These are phyloP conservation scores for Phodopus roborovskii DNA, from an alignment of 2,113 vertebrate genomes.

Conservation along the genomic window DNA sequence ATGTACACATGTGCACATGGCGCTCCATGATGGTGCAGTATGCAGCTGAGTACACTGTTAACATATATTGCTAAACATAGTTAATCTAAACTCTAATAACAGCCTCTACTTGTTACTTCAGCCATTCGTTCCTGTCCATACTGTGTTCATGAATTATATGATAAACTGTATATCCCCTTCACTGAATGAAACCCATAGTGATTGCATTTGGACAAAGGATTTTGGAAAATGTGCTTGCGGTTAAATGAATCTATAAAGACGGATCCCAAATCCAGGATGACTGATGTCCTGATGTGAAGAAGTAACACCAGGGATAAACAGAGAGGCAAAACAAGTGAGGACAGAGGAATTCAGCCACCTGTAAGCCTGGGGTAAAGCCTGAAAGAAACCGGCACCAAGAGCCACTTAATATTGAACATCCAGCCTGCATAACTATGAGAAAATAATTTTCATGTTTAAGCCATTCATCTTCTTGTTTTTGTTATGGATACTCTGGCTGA, in stretches of 20 bases:
- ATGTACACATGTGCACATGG: not conserved
- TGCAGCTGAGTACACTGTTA: not conserved
- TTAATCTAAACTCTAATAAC: not conserved
- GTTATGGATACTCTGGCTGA: not conserved
- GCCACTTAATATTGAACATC: not conserved
- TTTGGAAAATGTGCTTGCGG: not conserved
- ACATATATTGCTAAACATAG: not conserved
- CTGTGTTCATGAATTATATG: not conserved
- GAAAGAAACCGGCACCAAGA: not conserved
- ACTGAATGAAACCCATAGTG: not conserved
- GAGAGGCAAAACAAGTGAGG: not conserved
- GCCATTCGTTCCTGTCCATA: not conserved
- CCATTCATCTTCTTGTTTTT: not conserved
- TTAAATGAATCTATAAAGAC: not conserved
- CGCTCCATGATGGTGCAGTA: not conserved
- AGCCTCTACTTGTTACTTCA: not conserved
- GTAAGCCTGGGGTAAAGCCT: not conserved
- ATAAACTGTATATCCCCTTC: not conserved
- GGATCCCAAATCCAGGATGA: not conserved
- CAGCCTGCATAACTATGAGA: not conserved
- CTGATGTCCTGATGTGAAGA: not conserved
- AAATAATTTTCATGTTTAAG: not conserved
- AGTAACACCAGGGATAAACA: not conserved
- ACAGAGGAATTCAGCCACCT: not conserved
- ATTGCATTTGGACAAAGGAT: not conserved